Percentiles rank a stretch among this genome's conserved stretches.
These are phyloP conservation scores for Xestia c-nigrum DNA, from an alignment of 2,888 invertebrate species.

Conservation along the genomic window DNA sequence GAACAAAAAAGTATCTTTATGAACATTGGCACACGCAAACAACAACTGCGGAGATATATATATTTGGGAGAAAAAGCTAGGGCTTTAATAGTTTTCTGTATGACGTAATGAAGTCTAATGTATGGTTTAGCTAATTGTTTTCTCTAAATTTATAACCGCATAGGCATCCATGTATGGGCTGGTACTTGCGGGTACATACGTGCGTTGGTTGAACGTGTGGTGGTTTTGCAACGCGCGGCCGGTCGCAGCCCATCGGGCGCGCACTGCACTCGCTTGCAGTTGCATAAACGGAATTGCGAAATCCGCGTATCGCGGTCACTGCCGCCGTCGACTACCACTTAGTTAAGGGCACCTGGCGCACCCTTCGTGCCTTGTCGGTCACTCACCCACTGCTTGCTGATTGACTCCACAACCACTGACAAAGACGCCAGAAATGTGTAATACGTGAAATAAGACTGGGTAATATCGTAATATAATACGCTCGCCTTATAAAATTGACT, in stretches of 20 bases:
- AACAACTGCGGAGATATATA: neutral
- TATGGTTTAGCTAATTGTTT: constrained; percentile 60
- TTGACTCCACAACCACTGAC: constrained; percentile 16
- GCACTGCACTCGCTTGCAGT: constrained; percentile 86
- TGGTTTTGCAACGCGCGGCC: constrained; percentile 82
- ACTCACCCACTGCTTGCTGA: constrained; percentile 45
- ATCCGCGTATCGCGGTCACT: constrained; percentile 88
- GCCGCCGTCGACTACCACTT: constrained; percentile 80
- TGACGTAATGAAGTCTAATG: constrained; percentile 27
- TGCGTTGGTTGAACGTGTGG: constrained; percentile 73
- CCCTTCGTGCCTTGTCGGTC: constrained; percentile 77
- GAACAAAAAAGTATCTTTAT: constrained; percentile 6
- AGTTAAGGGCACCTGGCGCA: constrained; percentile 83
- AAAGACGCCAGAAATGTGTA: constrained; percentile 19
- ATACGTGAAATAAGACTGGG: constrained; percentile 10
- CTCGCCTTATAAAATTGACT: neutral
- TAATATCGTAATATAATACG: neutral
- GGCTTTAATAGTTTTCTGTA: neutral
- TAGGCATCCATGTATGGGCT: constrained; percentile 68
- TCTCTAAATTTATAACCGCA: constrained; percentile 66
- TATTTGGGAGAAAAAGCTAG: neutral
- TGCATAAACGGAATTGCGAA: constrained; percentile 88
- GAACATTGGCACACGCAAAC: neutral
- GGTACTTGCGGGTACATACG: constrained; percentile 78
- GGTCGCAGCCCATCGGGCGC: constrained; percentile 84